Base-by-base conservation (phyloP, 2,888 invertebrate species). In the Eubasilissa splendida region DNA sequence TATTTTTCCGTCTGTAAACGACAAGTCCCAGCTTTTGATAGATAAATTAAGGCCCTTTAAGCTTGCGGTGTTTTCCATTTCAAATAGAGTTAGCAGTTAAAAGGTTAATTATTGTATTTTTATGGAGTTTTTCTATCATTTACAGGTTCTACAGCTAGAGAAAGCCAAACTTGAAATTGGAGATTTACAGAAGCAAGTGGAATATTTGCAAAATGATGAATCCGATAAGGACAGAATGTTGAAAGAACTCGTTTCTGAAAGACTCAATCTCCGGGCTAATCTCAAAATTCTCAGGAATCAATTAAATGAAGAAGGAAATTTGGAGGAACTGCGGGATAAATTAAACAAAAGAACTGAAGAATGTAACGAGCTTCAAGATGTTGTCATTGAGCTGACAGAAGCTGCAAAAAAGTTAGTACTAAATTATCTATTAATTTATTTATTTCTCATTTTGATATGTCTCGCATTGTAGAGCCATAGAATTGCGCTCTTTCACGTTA, bases 141-240 rank as follows among this genome's bases (percentile, higher is more conserved):
- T 83, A 4, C 83, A 91, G 91, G 90, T 90, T 76, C 88, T 92
- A 84, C 90, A 92, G 84, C 85, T 90, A 80, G 90, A 91, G 54
- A 90, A 90, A 85, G 88, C 89, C 0, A 88, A 88, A 58, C 84
- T 92, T 7, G 91, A 92, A 84, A 87, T 89, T 80, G 89, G 89
- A 0, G 90, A 91, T 78, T 85, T 90, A 14, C 87, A 81, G 58
- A 68, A 58, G 56, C 79, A 82, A 76, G 33, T 66, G 4, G 81
- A 83, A 65, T 77, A 81, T 33, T 73, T 77, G 5, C 76, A 73
- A n/a, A 77, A 66, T n/a, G 59, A 63, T 75, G 73, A 66, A 52
- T 59, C 76, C 9, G 82, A 83, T 70, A 83, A 80, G 68, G 78
- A 83, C 31, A 60, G 73, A 80, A 82, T 50, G 83, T 87, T 73